Evolutionary conservation across 2,888 invertebrate genomes (phyloP).

Genomic region (Tenthredo scrophulariae): DNA sequence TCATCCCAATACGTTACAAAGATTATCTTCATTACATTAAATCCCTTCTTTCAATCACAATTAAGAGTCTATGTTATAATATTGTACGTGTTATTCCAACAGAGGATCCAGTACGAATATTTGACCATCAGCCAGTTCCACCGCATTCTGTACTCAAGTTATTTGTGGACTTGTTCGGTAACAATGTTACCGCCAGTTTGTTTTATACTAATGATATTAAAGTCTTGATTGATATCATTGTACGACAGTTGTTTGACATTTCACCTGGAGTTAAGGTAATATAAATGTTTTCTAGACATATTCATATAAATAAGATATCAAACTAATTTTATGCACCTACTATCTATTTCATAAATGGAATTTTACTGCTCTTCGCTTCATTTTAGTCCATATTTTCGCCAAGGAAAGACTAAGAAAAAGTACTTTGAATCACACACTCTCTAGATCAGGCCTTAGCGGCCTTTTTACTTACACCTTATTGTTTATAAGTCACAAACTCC

Average conservation of each 20-base stretch:
- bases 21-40: no score
- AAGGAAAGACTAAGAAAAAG: neutral
- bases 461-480: neutral
- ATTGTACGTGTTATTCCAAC: conserved; percentile 65
- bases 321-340: neutral
- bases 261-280: conserved; percentile 91
- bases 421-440: neutral
- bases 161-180: conserved; percentile 91
- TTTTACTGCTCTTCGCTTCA: neutral
- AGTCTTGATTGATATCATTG: conserved; percentile 95
- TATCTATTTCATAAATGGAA: neutral
- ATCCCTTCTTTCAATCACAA: neutral
- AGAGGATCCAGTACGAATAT: conserved; percentile 94
- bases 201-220: conserved; percentile 97
- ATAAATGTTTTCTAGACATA: conserved; percentile 36
- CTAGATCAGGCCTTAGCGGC: neutral
- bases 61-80: conserved; percentile 30
- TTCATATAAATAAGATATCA: neutral
- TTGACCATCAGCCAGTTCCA: conserved; percentile 90
- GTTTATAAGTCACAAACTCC: neutral
- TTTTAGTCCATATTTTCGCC: neutral
- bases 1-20: no score
- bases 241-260: conserved; percentile 93
- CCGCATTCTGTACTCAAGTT: conserved; percentile 94
- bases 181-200: conserved; percentile 88